Evolutionary conservation across 2,113 vertebrate species (phyloP).

Genomic region (Gobiocypris rarus): DNA sequence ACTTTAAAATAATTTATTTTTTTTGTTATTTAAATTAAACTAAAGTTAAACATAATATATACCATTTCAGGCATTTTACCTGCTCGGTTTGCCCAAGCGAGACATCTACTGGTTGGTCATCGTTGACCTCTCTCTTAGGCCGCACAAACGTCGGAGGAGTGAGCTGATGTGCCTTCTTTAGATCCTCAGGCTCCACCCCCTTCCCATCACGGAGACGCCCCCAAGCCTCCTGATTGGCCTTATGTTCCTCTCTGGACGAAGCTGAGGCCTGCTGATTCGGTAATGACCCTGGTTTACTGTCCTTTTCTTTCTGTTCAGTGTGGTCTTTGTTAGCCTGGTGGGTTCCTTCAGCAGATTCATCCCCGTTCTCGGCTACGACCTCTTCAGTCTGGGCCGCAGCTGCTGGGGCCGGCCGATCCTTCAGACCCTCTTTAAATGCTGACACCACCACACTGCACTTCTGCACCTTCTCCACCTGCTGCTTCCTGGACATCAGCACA

Average conservation of each 20-base stretch:
- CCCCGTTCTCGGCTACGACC: constrained; percentile 45
- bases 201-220: constrained; percentile 90
- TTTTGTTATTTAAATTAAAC: too few relatives aligned
- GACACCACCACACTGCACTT: constrained; percentile 92
- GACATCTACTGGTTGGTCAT: constrained; percentile 85
- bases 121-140: constrained; percentile 85
- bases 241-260: constrained; percentile 73
- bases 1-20: too few relatives aligned
- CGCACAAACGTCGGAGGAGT: constrained; percentile 86
- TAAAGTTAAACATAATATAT: too few relatives aligned
- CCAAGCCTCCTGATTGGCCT: constrained; percentile 85
- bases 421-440: constrained; percentile 90
- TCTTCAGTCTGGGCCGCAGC: constrained; percentile 73
- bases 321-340: constrained; percentile 64
- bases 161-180: constrained; percentile 85
- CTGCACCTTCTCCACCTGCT: constrained; percentile 97
- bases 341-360: constrained; percentile 62
- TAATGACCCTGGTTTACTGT: constrained; percentile 59
- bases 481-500: constrained; percentile 95
- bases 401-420: constrained; percentile 75
- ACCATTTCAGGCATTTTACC: too few relatives aligned
- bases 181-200: constrained; percentile 92
- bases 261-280: constrained; percentile 64
- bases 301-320: constrained; percentile 68
- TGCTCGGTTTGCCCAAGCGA: constrained; percentile 84